Evolutionary conservation across 2,797 vertebrate species (phyloP).

Genomic region (Salmo trutta): DNA sequence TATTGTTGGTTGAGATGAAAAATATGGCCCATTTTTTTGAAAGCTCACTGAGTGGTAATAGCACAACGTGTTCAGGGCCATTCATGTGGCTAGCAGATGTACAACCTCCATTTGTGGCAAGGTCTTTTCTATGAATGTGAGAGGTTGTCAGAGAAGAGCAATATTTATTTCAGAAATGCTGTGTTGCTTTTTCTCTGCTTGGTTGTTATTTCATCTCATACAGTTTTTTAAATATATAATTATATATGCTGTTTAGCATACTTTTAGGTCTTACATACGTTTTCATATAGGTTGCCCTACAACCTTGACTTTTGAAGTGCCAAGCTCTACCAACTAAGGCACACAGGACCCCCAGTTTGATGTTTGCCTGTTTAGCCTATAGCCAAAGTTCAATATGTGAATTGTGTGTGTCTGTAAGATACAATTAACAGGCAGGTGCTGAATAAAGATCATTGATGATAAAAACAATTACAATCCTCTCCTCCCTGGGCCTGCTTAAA

Average conservation of each 20-base stretch:
- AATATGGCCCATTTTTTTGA: conserved; percentile 18
- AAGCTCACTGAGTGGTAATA: conserved; percentile 5
- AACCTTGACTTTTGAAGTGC: too few relatives aligned
- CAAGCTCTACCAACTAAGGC: too few relatives aligned
- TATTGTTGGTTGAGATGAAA: conserved; percentile 7
- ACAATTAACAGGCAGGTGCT: background rate
- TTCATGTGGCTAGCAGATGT: conserved; percentile 5
- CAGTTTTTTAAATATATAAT: background rate
- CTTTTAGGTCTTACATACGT: too few relatives aligned
- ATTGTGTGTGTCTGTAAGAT: background rate
- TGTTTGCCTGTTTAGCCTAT: too few relatives aligned
- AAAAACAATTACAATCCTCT: background rate
- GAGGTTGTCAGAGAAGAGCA: background rate
- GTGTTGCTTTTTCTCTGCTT: background rate
- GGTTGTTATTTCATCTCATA: background rate
- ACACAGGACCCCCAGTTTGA: too few relatives aligned
- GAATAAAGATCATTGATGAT: background rate
- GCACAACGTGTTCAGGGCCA: background rate
- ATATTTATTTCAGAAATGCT: background rate
- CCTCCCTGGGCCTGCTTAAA: background rate
- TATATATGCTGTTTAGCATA: too few relatives aligned
- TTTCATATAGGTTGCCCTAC: too few relatives aligned
- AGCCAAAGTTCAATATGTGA: background rate
- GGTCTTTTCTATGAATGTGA: conserved; percentile 24
- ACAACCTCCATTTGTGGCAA: background rate